Evolutionary conservation across 2,888 invertebrate genomes (phyloP), one percentile per base, ranked within the genome.

Genomic region (Arge pagana): DNA sequence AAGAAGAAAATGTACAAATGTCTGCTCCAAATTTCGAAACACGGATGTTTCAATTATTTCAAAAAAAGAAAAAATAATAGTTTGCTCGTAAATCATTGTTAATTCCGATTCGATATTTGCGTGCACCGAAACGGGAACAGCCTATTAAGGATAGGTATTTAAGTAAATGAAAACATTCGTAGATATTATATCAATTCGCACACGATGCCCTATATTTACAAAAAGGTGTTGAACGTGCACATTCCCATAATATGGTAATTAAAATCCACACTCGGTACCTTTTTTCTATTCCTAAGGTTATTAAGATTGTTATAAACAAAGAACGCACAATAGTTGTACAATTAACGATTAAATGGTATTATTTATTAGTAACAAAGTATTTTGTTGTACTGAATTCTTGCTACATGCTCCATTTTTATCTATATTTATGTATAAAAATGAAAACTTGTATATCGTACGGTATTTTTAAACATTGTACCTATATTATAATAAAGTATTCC

Each of bases 341-440:
- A 23, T 50, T 23, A n/a, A n/a, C n/a, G n/a, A 24, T 7, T 41
- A 26, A 18, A 31, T 24, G 18, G 15, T 33, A 50, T 31, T 41
- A 50, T 26, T 35, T 42, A 35, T 21, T n/a, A 31, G 16, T 18
- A 28, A 11, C 16, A 26, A 31, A 23, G 18, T 43, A 50, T 45
- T 45, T 35, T 23, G 23, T 45, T 45, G 2, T 33, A 33, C 13
- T 33, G 37, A 33, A 33, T 21, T 15, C 11, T 10, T 10, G 35
- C 21, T 18, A 41, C 35, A 54, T 52, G 40, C 42, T 41, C 48
- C 42, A 50, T 57, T 52, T n/a, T n/a, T n/a, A 48, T 61, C 56
- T 59, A 54, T 65, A 64, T 65, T 67, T 65, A 66, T 68, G 67
- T 68, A 68, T 67, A 69, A 68, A 18, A 11, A 11, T 19, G 6